Evolutionary conservation across 2,888 invertebrate species (phyloP).

Genomic region (Drosophila robusta): DNA sequence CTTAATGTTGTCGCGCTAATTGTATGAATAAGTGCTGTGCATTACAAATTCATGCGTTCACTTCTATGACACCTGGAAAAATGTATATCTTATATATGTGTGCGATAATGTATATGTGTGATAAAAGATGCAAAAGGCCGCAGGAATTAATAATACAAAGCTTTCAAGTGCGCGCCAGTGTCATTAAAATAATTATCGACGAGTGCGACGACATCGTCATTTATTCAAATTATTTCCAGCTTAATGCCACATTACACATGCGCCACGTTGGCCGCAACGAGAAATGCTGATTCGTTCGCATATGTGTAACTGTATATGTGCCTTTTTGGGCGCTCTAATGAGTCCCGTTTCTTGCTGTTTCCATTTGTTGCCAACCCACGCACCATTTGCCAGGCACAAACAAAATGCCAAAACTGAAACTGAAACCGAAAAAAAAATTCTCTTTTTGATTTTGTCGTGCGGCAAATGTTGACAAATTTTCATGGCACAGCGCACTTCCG

Average conservation of each 20-base stretch:
- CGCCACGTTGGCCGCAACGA: slow-evolving; percentile 9
- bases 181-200: slow-evolving; percentile 68
- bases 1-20: slow-evolving; percentile 40
- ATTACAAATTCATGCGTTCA: slow-evolving; percentile 38
- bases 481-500: slow-evolving; percentile 48
- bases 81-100: background rate
- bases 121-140: slow-evolving; percentile 51
- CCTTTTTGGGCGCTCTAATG: slow-evolving; percentile 25
- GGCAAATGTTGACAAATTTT: slow-evolving; percentile 58
- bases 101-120: background rate
- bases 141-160: slow-evolving; percentile 55
- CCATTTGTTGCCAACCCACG: slow-evolving; percentile 14
- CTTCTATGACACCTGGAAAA: slow-evolving; percentile 3
- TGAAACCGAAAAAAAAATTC: slow-evolving; percentile 30
- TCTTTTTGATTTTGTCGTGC: slow-evolving; percentile 19
- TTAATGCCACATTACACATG: slow-evolving; percentile 61
- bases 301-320: slow-evolving; percentile 7
- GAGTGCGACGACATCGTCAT: slow-evolving; percentile 37
- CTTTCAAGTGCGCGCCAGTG: slow-evolving; percentile 35
- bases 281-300: slow-evolving; percentile 5
- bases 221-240: slow-evolving; percentile 65
- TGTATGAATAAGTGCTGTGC: slow-evolving; percentile 36
- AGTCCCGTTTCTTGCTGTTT: slow-evolving; percentile 24
- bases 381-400: slow-evolving; percentile 5
- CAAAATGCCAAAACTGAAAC: slow-evolving; percentile 32